Conservation (phyloP, 1,140 invertebrate species). For the Aphelenchoides avenae region DNA sequence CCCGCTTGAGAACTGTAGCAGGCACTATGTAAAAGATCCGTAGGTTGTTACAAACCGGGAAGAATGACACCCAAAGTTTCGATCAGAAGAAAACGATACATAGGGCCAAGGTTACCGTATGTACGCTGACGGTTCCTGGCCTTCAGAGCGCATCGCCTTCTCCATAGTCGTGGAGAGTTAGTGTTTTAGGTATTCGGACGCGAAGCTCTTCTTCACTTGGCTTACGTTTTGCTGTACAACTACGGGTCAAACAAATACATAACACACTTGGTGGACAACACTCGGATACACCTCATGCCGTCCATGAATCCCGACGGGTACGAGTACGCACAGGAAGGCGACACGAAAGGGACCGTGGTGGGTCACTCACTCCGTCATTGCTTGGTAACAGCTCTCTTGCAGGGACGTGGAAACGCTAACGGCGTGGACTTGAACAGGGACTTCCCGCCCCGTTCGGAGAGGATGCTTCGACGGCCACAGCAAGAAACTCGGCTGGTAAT, state of each 20-base stretch:
- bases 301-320: conserved; percentile 92
- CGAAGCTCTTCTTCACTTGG: conserved; percentile 75
- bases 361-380: conserved; percentile 61
- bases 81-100: no score
- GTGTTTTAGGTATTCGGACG: no score
- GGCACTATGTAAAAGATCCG: no score
- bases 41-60: no score
- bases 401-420: conserved; percentile 76
- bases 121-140: no score
- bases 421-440: conserved; percentile 86
- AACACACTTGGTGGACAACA: conserved; percentile 72
- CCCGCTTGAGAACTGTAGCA: no score
- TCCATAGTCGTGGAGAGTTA: no score
- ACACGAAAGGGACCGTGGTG: conserved; percentile 16
- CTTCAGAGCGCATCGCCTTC: no score
- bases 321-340: conserved; percentile 34
- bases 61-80: no score
- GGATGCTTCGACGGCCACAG: conserved; percentile 63
- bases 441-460: conserved; percentile 82
- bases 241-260: conserved; percentile 71
- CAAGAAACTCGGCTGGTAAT: conserved; percentile 85
- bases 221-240: conserved; percentile 79
- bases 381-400: conserved; percentile 68
- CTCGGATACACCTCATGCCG: conserved; percentile 80
- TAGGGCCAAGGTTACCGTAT: no score